Evolutionary conservation across 2,888 invertebrate species (phyloP), one percentile per base, ranked within the genome.

Genomic region (Idaea biselata): DNA sequence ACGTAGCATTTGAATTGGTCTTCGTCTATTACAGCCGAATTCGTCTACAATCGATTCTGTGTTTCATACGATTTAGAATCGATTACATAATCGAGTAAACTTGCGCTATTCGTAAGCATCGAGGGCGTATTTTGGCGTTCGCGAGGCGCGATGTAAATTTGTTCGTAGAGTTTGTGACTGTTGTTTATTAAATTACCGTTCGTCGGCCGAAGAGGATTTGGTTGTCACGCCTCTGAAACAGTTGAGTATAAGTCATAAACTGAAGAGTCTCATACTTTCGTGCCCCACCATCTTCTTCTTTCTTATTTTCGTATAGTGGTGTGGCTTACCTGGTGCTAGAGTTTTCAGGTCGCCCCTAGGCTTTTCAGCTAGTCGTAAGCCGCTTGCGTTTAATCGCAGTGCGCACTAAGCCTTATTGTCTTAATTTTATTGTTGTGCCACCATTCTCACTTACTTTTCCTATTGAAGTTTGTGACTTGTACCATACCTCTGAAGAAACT

Each of bases 181-280:
- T 74, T 78, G 72, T 76, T 78, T 81, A 81, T 81, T 81, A 78
- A 78, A 79, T 81, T 80, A 79, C 73, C 62, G 66, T 65, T 67
- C 67, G 62, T 67, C 59, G 68, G 62, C 68, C 59, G 68, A 69
- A 63, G 72, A 71, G 74, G 71, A 73, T 74, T 75, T 66, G 66
- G 70, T 68, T 68, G 73, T 70, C 70, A 66, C 64, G 70, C 63
- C 60, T 64, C 18, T 18, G 44, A 44, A 18, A 56, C 25, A 18
- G 56, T 18, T 18, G 33, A 55, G 66, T 44, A 33, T 44, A 61
- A 61, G 61, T 58, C 17, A 59, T 16, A 14, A 32, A 11, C 18
- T 56, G 17, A 16, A 56, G 63, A 61, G 63, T 44, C 58, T 54
- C 33, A 33, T 16, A 32, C 3, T 1, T 16, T 55, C n/a, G n/a